Percentiles rank a stretch among this genome's conserved stretches.
Evolutionary conservation across 1,140 invertebrate species (phyloP).

Genomic region (Brachionus manjavacas): DNA sequence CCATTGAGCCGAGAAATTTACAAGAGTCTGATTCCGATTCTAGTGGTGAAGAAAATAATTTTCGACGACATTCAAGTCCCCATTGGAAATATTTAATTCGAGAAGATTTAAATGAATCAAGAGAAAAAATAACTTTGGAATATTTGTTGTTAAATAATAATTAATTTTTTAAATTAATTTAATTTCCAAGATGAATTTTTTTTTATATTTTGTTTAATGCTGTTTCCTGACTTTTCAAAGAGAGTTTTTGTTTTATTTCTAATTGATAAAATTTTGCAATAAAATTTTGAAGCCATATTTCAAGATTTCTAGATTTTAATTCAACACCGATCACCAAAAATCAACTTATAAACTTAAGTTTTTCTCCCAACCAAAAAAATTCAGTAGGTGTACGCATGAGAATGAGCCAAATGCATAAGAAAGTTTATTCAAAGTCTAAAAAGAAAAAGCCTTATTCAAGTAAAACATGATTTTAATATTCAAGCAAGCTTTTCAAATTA

Average conservation of each 20-base stretch:
- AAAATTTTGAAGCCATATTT: neutral
- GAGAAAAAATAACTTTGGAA: neutral
- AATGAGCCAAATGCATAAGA: neutral
- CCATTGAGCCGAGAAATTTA: neutral
- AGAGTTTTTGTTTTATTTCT: neutral
- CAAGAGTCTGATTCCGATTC: neutral
- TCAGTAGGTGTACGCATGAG: neutral
- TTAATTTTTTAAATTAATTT: neutral
- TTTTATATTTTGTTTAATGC: too few relatives aligned
- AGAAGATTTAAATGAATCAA: neutral
- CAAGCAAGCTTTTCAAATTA: neutral
- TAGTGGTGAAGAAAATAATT: neutral
- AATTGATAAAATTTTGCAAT: neutral
- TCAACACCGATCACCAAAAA: neutral
- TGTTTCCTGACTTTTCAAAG: neutral
- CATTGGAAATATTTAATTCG: neutral
- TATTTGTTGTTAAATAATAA: neutral
- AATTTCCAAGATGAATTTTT: neutral
- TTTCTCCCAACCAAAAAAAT: neutral
- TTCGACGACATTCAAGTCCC: neutral
- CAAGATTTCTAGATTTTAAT: neutral
- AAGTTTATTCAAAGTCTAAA: neutral
- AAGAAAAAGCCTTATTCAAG: neutral
- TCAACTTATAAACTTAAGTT: neutral
- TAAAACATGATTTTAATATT: neutral